These are phyloP conservation scores for Chaetorhynchus papuensis DNA, from an alignment of 2,113 vertebrate species.

Conservation along the genomic window DNA sequence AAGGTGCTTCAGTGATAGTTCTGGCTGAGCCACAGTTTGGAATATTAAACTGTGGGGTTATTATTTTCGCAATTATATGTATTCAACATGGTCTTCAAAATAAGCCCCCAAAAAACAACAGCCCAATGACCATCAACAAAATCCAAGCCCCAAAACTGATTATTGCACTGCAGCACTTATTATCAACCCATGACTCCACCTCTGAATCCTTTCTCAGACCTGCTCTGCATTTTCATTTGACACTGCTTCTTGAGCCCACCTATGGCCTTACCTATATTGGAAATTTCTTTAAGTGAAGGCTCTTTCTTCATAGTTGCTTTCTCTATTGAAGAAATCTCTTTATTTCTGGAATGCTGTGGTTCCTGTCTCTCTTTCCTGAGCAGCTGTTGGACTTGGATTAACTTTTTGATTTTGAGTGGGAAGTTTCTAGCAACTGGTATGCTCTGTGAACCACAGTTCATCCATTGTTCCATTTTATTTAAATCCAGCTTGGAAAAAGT, in stretches of 20 bases:
- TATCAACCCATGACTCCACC: neutral
- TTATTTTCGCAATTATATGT: neutral
- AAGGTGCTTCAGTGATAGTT: neutral
- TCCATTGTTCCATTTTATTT: neutral
- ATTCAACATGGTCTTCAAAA: neutral
- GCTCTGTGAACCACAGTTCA: neutral
- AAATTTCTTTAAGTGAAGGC: neutral
- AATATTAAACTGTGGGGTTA: neutral
- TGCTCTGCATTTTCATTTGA: neutral
- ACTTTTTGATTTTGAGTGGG: neutral
- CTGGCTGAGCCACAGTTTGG: neutral
- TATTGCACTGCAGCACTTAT: neutral
- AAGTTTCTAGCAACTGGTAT: neutral
- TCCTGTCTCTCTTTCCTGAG: neutral
- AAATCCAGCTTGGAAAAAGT: neutral
- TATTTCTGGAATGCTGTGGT: neutral
- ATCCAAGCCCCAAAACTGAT: neutral
- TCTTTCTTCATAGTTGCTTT: neutral
- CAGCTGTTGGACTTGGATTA: neutral
- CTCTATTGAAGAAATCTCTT: neutral
- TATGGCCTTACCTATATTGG: neutral
- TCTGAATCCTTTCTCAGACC: neutral
- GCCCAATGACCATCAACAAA: neutral
- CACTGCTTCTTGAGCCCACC: neutral
- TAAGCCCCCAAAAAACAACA: accelerated